These are phyloP conservation scores for Hermatobates lingyangjiaoensis DNA, from an alignment of 1,140 invertebrate genomes.

Conservation along the genomic window DNA sequence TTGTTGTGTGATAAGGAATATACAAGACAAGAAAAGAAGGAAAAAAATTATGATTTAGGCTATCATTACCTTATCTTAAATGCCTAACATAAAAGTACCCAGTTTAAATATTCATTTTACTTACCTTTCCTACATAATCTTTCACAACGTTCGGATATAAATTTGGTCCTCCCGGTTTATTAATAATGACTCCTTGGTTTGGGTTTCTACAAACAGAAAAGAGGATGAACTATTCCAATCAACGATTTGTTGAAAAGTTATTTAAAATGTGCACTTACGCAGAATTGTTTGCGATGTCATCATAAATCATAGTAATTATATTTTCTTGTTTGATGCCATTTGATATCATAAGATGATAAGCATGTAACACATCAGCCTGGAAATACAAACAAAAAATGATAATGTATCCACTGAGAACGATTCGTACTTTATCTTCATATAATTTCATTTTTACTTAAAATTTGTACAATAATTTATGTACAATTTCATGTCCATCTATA, in stretches of 20 bases:
- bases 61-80: too few species aligned
- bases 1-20: too few species aligned
- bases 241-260: not conserved
- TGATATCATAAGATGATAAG: constrained; percentile 35
- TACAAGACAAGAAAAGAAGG: too few species aligned
- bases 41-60: too few species aligned
- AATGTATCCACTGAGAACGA: too few species aligned
- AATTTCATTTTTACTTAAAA: too few species aligned
- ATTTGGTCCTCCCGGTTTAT: constrained; percentile 34
- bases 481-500: too few species aligned
- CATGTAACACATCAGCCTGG: constrained; percentile 39
- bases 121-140: constrained; percentile 34
- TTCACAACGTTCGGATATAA: constrained; percentile 36
- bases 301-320: constrained; percentile 44
- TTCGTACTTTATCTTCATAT: too few species aligned
- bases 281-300: constrained; percentile 36
- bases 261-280: constrained; percentile 24
- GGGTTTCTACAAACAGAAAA: constrained; percentile 31
- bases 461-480: too few species aligned
- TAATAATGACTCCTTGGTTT: constrained; percentile 34
- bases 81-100: not conserved
- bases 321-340: constrained; percentile 36
- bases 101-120: not conserved
- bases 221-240: not conserved
- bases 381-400: too few species aligned